These are phyloP conservation scores for Varanus komodoensis DNA, from an alignment of 2,113 vertebrate genomes.

Conservation along the genomic window DNA sequence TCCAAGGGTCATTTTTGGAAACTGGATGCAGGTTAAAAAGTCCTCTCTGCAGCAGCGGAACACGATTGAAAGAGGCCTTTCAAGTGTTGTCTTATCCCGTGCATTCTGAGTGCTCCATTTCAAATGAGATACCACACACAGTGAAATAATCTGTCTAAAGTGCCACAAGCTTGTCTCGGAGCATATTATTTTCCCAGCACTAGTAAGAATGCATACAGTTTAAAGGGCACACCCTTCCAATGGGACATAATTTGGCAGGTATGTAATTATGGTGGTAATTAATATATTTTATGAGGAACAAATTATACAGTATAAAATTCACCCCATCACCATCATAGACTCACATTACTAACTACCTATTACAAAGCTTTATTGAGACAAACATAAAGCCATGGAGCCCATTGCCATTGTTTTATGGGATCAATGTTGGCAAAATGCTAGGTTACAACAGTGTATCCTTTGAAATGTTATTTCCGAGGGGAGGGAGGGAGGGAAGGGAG, in stretches of 20 bases:
- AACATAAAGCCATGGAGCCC: not conserved
- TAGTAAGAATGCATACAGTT: not conserved
- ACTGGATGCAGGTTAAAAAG: constrained; percentile 23
- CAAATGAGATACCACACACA: not conserved
- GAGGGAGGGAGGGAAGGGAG: not conserved
- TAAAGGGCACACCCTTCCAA: constrained; percentile 5
- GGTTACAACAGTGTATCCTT: not conserved
- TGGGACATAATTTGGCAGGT: constrained; percentile 1
- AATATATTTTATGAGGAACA: constrained; percentile 13
- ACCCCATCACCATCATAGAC: not conserved
- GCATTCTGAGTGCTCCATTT: not conserved
- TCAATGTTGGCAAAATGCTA: not conserved
- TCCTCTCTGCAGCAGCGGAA: not conserved
- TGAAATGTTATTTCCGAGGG: not conserved
- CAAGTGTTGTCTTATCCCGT: not conserved
- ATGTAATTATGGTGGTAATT: constrained; percentile 15
- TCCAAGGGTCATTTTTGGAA: constrained; percentile 14
- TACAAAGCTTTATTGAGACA: constrained; percentile 5
- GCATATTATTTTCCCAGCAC: not conserved
- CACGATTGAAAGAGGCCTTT: not conserved
- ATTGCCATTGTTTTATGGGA: constrained; percentile 13
- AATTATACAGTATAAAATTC: constrained; percentile 2
- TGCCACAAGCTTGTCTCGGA: not conserved
- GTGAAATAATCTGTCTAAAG: not conserved
- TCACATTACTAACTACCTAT: not conserved